Evolutionary conservation across 2,113 vertebrate species (phyloP), one percentile per base, ranked within the genome.

Genomic region (Cinclus mexicanus): DNA sequence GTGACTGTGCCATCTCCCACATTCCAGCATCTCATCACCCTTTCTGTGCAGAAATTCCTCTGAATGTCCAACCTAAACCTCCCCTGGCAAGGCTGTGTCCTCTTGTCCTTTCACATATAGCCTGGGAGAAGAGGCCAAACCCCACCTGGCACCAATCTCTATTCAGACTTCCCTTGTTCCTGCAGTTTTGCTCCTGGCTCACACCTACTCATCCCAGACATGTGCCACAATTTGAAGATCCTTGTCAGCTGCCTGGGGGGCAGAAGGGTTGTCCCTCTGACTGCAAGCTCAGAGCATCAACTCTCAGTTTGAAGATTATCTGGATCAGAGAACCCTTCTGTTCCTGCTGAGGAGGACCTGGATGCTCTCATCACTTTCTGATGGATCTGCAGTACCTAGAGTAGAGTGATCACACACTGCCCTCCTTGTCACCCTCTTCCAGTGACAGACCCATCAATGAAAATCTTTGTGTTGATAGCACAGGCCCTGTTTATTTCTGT

Each of bases 341-440:
- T 33, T 41, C 57, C 41, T 78, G 55, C 72, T 59, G 55, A 74
- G 56, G 35, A 63, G 50, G 37, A 31, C 19, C 23, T 29, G 42
- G 47, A 19, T 82, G 42, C 7, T 47, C 28, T 74, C 46, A 46
- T 4, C n/a, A 31, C 14, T 50, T 92, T 26, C 55, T 56, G 74
- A 17, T 44, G 21, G n/a, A 59, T 63, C 23, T 41, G 26, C 10
- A 3, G 5, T 23, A 22, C 18, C 22, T 37, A 39, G 22, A 56
- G 52, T 39, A 46, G n/a, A 35, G 23, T 3, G 4, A 75, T 35
- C 17, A 13, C 1, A 0, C 21, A 9, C 20, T 1, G 0, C 1
- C 80, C 68, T 87, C 31, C 76, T 86, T 24, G 9, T 52, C 8
- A 22, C 9, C 37, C 7, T 50, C 17, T 68, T 64, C 59, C 44